Conservation (phyloP, 2,797 vertebrate species). For the Vireo griseus region DNA sequence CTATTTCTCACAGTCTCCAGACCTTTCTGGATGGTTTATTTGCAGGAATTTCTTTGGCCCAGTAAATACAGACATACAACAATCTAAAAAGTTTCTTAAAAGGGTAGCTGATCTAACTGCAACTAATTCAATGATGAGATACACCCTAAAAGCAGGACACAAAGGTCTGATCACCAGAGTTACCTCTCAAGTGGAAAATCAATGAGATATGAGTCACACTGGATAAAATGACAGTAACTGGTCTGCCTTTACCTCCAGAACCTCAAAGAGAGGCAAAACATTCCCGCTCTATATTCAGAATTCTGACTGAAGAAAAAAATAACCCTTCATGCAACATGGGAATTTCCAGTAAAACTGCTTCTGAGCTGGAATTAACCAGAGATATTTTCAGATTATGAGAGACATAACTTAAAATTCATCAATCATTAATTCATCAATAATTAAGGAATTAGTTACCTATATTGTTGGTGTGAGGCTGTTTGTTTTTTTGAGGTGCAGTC, state of each 20-base stretch:
- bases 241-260: not conserved
- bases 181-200: constrained; percentile 22
- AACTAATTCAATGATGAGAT: not conserved
- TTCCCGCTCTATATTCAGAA: not conserved
- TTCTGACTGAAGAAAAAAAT: not conserved
- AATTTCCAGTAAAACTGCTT: not conserved
- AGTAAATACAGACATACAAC: not conserved
- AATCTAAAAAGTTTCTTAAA: not conserved
- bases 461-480: not conserved
- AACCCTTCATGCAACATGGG: not conserved
- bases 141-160: not conserved
- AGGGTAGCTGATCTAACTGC: not conserved
- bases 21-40: not conserved
- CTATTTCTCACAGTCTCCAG: not conserved
- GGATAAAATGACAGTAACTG: not conserved
- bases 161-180: not conserved
- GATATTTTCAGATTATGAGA: not conserved
- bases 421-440: not conserved
- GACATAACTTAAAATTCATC: not conserved
- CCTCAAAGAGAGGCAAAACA: not conserved
- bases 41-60: not conserved
- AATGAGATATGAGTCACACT: not conserved
- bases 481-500: not conserved
- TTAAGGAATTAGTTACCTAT: not conserved
- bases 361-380: not conserved